A percentile compares a stretch with the other conserved stretches of the same genome.
Evolutionary conservation across 64 coral and sea anemone genomes (phyloP).

Genomic region (Montipora capricornis): DNA sequence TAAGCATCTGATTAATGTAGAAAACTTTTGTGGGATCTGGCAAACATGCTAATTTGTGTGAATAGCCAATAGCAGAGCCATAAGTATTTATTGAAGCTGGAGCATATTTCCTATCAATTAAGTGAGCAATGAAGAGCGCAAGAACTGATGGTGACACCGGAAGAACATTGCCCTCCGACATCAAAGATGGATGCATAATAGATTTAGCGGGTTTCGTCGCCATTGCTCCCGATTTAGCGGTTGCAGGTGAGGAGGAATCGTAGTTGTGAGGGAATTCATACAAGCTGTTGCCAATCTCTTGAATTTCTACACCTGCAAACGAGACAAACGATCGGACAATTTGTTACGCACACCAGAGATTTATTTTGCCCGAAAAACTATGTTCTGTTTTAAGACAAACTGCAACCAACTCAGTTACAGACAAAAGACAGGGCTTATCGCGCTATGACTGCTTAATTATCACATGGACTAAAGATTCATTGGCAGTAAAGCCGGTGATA

Average conservation of each 20-base stretch:
- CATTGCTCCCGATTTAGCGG: conserved; percentile 30
- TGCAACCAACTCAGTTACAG: conserved; percentile 14
- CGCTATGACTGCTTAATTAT: no score
- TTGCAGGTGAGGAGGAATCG: conserved; percentile 22
- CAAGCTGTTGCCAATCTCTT: not conserved
- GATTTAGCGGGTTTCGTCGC: not conserved
- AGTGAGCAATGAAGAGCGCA: not conserved
- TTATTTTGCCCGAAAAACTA: conserved; percentile 26
- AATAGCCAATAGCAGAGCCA: conserved; percentile 47
- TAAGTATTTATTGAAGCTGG: conserved; percentile 37
- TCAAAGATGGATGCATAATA: conserved; percentile 4
- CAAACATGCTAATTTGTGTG: conserved; percentile 40
- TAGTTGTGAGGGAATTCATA: not conserved
- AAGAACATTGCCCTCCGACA: not conserved
- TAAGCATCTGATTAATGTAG: conserved; percentile 37
- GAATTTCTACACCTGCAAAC: conserved; percentile 28
- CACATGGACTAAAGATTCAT: no score
- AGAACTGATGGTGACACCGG: not conserved
- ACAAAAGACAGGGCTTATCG: conserved; percentile 10
- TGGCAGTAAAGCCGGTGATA: no score
- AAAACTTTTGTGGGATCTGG: conserved; percentile 40
- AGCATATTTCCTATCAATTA: conserved; percentile 24
- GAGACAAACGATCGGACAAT: conserved; percentile 34
- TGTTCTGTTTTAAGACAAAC: conserved; percentile 27
- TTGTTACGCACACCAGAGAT: not conserved